These are phyloP conservation scores for Leptinotarsa lineolata DNA, from an alignment of 1,140 invertebrate genomes.

Conservation along the genomic window DNA sequence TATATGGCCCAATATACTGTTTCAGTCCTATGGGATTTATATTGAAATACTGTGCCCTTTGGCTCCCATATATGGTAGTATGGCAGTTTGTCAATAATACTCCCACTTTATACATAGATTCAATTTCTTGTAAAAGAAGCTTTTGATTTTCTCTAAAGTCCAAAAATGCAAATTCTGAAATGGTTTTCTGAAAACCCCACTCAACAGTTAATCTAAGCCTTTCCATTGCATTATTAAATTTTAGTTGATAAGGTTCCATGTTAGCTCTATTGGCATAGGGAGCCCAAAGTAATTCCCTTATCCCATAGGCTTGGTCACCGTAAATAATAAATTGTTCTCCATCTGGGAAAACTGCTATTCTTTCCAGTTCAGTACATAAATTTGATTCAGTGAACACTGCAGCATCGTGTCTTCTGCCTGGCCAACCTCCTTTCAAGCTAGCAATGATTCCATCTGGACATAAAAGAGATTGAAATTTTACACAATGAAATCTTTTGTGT, in stretches of 20 bases:
- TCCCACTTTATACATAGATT: not conserved
- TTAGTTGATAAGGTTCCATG: not conserved
- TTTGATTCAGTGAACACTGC: slow-evolving; percentile 31
- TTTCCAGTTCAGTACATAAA: slow-evolving; percentile 26
- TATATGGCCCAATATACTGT: no score
- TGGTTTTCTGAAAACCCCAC: not conserved
- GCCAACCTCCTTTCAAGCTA: slow-evolving; percentile 18
- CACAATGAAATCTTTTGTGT: slow-evolving; percentile 32
- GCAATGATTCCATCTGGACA: slow-evolving; percentile 31
- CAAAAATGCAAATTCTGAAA: not conserved
- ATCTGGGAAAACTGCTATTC: not conserved
- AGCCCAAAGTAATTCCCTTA: not conserved
- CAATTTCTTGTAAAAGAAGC: not conserved
- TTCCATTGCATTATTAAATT: not conserved
- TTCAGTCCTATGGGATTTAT: not conserved
- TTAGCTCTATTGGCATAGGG: not conserved
- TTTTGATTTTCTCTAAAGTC: not conserved
- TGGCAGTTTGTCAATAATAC: not conserved
- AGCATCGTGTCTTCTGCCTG: slow-evolving; percentile 31
- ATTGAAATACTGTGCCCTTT: not conserved
- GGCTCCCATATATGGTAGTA: not conserved
- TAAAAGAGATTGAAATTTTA: slow-evolving; percentile 36
- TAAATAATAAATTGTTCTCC: not conserved
- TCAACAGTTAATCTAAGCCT: not conserved
- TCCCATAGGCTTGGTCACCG: slow-evolving; percentile 12